Conservation (phyloP, 2,113 vertebrate species). For the Pseudonaja textilis region DNA sequence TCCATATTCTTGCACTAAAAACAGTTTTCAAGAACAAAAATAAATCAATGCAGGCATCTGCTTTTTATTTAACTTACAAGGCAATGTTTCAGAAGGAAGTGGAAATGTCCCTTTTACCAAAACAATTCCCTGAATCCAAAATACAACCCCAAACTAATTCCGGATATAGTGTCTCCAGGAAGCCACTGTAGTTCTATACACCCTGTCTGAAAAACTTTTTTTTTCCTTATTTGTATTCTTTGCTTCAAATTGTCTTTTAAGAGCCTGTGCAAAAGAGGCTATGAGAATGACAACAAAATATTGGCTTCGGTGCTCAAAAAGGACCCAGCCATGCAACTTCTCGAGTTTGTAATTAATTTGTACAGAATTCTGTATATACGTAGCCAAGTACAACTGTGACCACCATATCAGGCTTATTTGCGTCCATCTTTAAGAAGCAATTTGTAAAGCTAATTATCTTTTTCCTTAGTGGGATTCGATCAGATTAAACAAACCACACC, state of each 20-base stretch:
- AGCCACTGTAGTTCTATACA: background rate
- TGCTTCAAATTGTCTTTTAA: constrained; percentile 35
- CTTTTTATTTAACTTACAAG: constrained; percentile 6
- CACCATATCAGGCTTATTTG: background rate
- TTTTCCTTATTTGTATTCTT: constrained; percentile 51
- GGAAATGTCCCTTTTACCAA: background rate
- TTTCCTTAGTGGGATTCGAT: background rate
- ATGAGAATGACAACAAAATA: constrained; percentile 53
- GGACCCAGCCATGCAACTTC: constrained; percentile 49
- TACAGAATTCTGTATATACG: fast-evolving
- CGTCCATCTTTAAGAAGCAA: fast-evolving
- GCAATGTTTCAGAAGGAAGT: background rate
- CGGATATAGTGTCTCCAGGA: background rate
- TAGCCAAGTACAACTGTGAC: background rate
- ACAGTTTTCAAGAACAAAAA: background rate
- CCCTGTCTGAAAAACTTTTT: constrained; percentile 1
- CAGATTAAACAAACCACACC: background rate
- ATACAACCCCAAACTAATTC: background rate
- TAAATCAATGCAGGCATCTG: fast-evolving
- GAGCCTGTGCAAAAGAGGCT: constrained; percentile 57
- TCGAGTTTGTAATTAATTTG: background rate
- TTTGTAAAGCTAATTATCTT: background rate
- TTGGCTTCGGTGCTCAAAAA: constrained; percentile 39
- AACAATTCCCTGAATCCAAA: background rate
- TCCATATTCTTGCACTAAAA: background rate